Evolutionary conservation across 2,888 invertebrate genomes (phyloP), one percentile per base, ranked within the genome.

Genomic region (Achlya flavicornis): DNA sequence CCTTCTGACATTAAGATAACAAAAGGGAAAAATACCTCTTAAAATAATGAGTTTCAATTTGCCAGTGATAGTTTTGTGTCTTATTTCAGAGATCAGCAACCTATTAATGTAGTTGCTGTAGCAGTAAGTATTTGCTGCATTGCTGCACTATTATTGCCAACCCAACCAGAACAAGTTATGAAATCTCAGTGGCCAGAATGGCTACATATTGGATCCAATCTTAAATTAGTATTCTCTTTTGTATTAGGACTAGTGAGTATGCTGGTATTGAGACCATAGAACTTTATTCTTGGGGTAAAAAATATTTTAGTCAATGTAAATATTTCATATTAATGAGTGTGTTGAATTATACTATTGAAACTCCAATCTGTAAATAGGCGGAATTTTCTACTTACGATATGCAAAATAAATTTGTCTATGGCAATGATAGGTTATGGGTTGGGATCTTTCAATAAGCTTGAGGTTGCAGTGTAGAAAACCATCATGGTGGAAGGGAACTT

Each of bases 141-240:
- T 77, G 90, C 94, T 63, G 96, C 96, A 57, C 89, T 97, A 32
- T 89, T 97, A 71, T 86, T 97, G 74, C 97, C 97, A 0, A 96
- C 96, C 1, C 95, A 96, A 75, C 95, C 96, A 11, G 96, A 96
- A 75, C 85, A 91, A 73, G 84, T 90, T 19, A 86, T 94, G 59
- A 85, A 90, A 58, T 92, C 95, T 16, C 92, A 90, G 69, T 89
- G 95, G 83, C 95, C 95, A 0, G 90, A 93, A 32, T 96, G 96
- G 92, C 94, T 97, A 7, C 96, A 96, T 79, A 94, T 97, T 66
- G 95, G 96, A 58, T 91, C 95, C 35, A 95, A 96, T 80, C 95
- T 97, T 72, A 97, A 97, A 91, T 91, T 97, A 69, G 96, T 97
- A 66, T 95, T 96, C 83, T 96, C 97, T n/a, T 97, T 95, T 86